Conservation (phyloP, 2,113 vertebrate genomes). For the Paramisgurnus dabryanus region DNA sequence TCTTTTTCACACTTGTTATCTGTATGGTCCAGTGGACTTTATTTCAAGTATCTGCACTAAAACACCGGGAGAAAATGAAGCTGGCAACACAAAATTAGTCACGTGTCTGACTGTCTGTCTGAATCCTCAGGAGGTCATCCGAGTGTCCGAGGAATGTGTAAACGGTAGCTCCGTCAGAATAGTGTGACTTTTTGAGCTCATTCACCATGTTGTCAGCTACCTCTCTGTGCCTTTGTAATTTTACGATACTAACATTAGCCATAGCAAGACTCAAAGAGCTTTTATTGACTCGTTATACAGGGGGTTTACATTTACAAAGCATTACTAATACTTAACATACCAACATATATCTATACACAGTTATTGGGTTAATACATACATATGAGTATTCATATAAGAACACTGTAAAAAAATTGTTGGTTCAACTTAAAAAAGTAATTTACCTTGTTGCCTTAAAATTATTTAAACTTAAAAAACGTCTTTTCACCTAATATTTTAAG, state of each 20-base stretch:
- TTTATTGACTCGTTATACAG: background rate
- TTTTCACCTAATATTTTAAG: no score
- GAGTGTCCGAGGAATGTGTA: conserved; percentile 43
- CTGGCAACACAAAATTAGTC: conserved; percentile 13
- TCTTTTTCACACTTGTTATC: background rate
- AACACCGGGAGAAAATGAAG: conserved; percentile 7
- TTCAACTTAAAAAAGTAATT: no score
- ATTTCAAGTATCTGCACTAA: background rate
- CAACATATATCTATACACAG: background rate
- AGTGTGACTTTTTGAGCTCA: conserved; percentile 64
- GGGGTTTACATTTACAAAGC: conserved; percentile 3
- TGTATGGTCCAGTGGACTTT: background rate
- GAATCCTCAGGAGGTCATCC: conserved; percentile 23
- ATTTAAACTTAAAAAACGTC: no score
- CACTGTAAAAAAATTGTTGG: no score
- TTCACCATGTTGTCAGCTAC: conserved; percentile 46
- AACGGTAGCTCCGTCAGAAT: conserved; percentile 60
- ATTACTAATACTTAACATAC: background rate
- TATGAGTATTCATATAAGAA: no score
- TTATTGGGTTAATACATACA: no score
- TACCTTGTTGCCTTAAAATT: no score
- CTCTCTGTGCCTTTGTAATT: conserved; percentile 56
- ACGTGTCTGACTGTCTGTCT: conserved; percentile 44
- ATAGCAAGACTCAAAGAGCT: conserved; percentile 2
- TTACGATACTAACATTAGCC: conserved; percentile 34